phyloP scores from a whole-genome alignment of 2,113 vertebrate species.

The Coryphaenoides rupestris region DNA sequence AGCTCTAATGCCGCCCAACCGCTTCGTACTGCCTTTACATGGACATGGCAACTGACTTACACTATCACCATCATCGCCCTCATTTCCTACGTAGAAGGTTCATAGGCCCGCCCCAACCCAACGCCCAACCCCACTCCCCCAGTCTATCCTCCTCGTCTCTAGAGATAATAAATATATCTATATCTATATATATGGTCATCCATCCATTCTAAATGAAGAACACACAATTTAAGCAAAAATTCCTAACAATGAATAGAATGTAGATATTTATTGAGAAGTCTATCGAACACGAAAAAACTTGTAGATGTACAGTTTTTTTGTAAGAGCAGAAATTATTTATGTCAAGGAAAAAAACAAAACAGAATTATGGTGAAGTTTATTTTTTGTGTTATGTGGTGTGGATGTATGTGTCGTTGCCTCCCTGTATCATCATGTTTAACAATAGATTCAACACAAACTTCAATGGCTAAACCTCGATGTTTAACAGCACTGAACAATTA shows the following conservation, averaged over 20 bases:
- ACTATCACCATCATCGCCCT: slow-evolving; percentile 94
- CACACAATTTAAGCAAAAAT: slow-evolving; percentile 80
- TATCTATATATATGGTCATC: slow-evolving; percentile 79
- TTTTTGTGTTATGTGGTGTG: slow-evolving; percentile 99
- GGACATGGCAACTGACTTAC: slow-evolving; percentile 99
- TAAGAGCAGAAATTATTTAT: slow-evolving; percentile 78
- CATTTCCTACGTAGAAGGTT: slow-evolving; percentile 97
- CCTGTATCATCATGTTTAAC: slow-evolving; percentile 94
- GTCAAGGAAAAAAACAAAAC: slow-evolving; percentile 74
- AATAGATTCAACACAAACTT: slow-evolving; percentile 75
- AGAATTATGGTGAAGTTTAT: slow-evolving; percentile 89
- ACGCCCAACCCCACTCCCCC: slow-evolving; percentile 67
- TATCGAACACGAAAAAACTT: slow-evolving; percentile 63
- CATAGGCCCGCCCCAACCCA: slow-evolving; percentile 86
- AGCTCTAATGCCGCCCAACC: slow-evolving; percentile 99
- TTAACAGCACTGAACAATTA: slow-evolving; percentile 87
- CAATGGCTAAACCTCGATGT: slow-evolving; percentile 79
- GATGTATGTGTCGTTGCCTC: slow-evolving; percentile 98
- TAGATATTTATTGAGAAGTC: slow-evolving; percentile 79
- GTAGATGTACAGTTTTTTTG: slow-evolving; percentile 80
- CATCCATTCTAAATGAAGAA: slow-evolving; percentile 84
- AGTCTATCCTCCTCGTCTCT: slow-evolving; percentile 74
- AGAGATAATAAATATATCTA: slow-evolving; percentile 80
- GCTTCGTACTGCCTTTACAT: slow-evolving; percentile 99
- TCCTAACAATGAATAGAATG: slow-evolving; percentile 76